Conservation (phyloP, 2,888 invertebrate genomes). For the Oscheius onirici region DNA sequence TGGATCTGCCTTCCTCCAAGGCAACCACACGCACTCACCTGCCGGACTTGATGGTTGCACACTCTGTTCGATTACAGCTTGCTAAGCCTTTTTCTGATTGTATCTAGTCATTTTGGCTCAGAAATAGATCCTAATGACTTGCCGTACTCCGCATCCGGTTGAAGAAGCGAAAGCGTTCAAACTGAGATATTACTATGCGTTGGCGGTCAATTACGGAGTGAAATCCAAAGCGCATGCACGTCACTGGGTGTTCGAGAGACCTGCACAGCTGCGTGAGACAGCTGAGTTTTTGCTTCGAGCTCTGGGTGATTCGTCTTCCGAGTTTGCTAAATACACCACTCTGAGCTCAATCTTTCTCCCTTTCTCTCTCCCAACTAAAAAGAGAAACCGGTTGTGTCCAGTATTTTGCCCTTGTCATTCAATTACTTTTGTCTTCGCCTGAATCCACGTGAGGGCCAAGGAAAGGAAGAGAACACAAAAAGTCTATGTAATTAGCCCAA, state of each 20-base stretch:
- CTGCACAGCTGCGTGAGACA: slow-evolving; percentile 24
- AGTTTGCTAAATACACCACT: neutral
- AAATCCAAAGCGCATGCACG: slow-evolving; percentile 1
- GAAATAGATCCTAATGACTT: too few species aligned
- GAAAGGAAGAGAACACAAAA: too few species aligned
- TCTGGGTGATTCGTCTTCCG: slow-evolving; percentile 15
- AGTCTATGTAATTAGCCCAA: too few species aligned
- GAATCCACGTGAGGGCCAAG: too few species aligned
- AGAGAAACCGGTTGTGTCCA: neutral
- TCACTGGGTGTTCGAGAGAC: slow-evolving; percentile 9
- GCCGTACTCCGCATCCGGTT: too few species aligned
- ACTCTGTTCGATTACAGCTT: neutral
- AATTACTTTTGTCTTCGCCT: slow-evolving; percentile 3
- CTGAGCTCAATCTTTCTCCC: neutral
- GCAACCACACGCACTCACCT: neutral
- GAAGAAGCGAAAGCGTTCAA: too few species aligned
- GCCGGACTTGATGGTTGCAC: neutral
- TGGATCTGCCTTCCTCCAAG: neutral
- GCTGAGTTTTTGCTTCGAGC: slow-evolving; percentile 20
- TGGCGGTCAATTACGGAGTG: slow-evolving; percentile 3
- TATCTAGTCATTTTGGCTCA: too few species aligned
- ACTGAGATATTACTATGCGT: neutral
- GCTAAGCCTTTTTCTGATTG: neutral
- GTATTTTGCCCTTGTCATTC: neutral
- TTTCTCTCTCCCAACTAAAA: neutral